A percentile compares a stretch with the other conserved stretches of the same genome.
These are phyloP conservation scores for Girardinichthys multiradiatus DNA, from an alignment of 2,113 vertebrate genomes.

Conservation along the genomic window DNA sequence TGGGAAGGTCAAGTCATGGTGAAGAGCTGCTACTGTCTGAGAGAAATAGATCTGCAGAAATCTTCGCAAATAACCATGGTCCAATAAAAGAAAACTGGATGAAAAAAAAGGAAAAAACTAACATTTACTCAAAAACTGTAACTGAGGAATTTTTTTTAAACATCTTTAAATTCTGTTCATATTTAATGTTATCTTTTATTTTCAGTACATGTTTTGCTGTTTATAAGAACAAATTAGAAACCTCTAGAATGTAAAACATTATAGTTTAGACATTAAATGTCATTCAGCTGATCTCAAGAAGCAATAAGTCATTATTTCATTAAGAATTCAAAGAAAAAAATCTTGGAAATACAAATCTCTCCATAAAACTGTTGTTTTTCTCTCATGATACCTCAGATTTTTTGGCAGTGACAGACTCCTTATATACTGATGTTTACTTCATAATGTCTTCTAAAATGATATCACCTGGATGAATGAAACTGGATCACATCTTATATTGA, in stretches of 20 bases:
- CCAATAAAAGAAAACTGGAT: constrained; percentile 5
- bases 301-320: neutral
- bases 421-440: neutral
- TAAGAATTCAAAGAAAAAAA: neutral
- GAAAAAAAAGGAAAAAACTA: neutral
- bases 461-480: neutral
- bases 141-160: too few relatives aligned
- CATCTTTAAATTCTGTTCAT: too few relatives aligned
- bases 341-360: neutral
- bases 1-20: constrained; percentile 56
- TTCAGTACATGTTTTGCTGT: too few relatives aligned
- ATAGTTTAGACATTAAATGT: too few relatives aligned
- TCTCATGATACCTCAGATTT: neutral
- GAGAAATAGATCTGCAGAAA: constrained; percentile 23
- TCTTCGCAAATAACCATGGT: constrained; percentile 33
- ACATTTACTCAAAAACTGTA: neutral
- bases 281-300: neutral
- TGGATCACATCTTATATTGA: too few relatives aligned
- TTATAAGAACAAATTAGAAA: too few relatives aligned
- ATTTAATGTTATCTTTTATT: too few relatives aligned
- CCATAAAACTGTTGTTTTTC: neutral
- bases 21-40: constrained; percentile 32
- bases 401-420: too few relatives aligned
- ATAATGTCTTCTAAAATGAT: neutral
- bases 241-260: too few relatives aligned